Base-by-base conservation (phyloP, 2,888 invertebrate genomes). In the Drepana falcataria region DNA sequence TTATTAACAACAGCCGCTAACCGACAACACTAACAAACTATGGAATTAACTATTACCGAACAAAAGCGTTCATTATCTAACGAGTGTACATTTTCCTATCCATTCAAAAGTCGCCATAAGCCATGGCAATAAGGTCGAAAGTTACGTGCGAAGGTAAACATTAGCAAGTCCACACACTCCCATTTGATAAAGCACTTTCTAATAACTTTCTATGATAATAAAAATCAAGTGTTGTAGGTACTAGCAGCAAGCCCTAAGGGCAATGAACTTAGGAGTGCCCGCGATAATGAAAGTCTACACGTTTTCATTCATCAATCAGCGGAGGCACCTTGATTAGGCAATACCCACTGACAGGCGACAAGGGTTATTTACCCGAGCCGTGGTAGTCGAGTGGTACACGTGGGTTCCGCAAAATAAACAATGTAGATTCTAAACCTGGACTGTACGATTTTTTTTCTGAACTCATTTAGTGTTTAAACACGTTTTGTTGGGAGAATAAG, bases 121-220 rank as follows among this genome's bases (percentile, higher is more conserved):
- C 37, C n/a, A 49, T 21, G 2, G 33, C 7, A 49, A 35, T 61
- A 59, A 53, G 44, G 56, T 58, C 35, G 47, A 58, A 35, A 54
- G 51, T 58, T 1, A 40, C 34, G 3, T 51, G 44, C 4, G 6
- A 35, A 53, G 53, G 57, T 54, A 37, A 63, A 48, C 35, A 49
- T 53, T 51, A 58, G 56, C 55, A 54, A 55, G 55, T 61, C 56
- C 64, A 75, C 71, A 73, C 61, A 74, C 65, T 65, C 62, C 61
- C 55, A 66, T 69, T 69, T 70, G 72, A 75, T 76, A 73, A 72
- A 64, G 63, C 55, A 65, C 55, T 61, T 66, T 61, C 62, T 58
- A 68, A 61, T 67, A 57, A 65, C 75, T 75, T 74, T 74, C 75
- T 73, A 74, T 64, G 69, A 59, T 65, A 67, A 65, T 71, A 71